phyloP scores from a whole-genome alignment of 2,113 vertebrate genomes.

The Falcunculus frontatus region DNA sequence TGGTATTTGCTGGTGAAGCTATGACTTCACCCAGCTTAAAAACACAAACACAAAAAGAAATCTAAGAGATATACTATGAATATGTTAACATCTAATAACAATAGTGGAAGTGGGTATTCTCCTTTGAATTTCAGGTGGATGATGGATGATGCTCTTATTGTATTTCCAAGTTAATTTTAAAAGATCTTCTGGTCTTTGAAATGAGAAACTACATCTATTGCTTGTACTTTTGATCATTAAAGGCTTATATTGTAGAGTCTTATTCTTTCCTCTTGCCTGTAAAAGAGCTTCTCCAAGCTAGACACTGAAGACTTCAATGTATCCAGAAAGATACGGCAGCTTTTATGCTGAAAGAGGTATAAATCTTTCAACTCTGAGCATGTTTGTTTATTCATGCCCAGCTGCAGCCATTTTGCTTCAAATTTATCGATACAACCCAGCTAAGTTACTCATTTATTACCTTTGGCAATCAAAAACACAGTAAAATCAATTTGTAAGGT shows the following conservation, averaged over 20 bases:
- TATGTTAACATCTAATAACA: background rate
- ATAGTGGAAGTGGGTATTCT: background rate
- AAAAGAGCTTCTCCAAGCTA: background rate
- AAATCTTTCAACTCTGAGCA: background rate
- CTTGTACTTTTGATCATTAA: background rate
- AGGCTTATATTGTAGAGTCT: background rate
- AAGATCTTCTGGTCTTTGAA: background rate
- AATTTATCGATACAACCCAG: background rate
- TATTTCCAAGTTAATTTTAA: constrained; percentile 6
- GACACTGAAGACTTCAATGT: background rate
- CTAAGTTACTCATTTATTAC: constrained; percentile 27
- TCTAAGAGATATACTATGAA: background rate
- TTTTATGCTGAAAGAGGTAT: background rate
- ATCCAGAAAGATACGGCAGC: background rate
- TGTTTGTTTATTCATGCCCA: constrained; percentile 1
- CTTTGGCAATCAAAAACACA: constrained; percentile 29
- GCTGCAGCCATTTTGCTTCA: constrained; percentile 4
- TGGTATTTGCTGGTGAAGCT: background rate
- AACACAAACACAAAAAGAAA: background rate
- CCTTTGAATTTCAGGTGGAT: background rate
- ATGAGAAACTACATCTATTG: background rate
- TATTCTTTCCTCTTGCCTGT: background rate
- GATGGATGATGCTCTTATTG: background rate
- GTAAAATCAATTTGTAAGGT: constrained; percentile 1
- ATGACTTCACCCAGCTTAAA: background rate